Evolutionary conservation across 2,888 invertebrate species (phyloP), one percentile per base, ranked within the genome.

Genomic region (Bombyx huttoni): DNA sequence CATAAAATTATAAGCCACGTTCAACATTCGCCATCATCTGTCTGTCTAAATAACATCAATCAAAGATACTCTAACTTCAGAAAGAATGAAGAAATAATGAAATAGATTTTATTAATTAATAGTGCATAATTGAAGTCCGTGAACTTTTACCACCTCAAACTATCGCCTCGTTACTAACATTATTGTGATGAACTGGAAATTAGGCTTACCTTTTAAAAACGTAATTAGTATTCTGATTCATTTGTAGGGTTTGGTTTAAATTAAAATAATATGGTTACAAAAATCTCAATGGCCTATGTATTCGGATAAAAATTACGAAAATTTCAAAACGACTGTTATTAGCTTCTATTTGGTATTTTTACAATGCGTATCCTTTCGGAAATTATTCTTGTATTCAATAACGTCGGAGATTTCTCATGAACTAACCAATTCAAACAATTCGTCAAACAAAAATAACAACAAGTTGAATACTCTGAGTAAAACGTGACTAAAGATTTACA

Each of bases 301-400:
- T 61, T 68, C 56, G 58, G 65, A 63, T 67, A 56, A 63, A 68
- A 68, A 67, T 67, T 5, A 3, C 5, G 24, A 24, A 65, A 66
- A 62, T 63, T 70, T 56, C 62, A 64, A 62, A 62, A 61, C 59
- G 59, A 64, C 60, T 64, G 67, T 63, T 58, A 60, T 65, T 75
- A 78, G 78, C 78, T 71, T 78, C 76, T 78, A 68, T 71, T 70
- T 64, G 75, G 73, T 72, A 65, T 59, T 63, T 40, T 3, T 40
- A 40, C 7, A 40, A 40, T 10, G 12, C 12, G 40, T 40, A 12
- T 5, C 7, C 40, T 2, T 40, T 24, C 24, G 40, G 9, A 40
- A 7, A 40, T 40, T 24, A 24, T 24, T 24, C 24, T 24, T 40
- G 40, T 12, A 7, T 40, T 7, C 2, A 40, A 12, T 40, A 40